Base-by-base conservation (phyloP, 2,888 invertebrate genomes). In the Nematopogon swammerdamellus region DNA sequence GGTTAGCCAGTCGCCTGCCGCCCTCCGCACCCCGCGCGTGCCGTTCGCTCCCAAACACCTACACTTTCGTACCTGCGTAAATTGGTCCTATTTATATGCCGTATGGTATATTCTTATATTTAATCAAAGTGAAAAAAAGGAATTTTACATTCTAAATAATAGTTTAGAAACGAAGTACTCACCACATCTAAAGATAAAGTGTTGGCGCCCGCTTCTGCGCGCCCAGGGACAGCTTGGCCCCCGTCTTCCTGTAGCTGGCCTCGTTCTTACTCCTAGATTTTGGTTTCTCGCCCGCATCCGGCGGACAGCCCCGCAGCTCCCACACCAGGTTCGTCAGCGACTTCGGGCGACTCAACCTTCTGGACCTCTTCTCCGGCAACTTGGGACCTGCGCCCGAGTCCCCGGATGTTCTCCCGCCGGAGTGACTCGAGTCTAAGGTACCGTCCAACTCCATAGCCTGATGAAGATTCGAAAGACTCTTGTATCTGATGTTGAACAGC, bases 371-470 rank as follows among this genome's bases (percentile, higher is more conserved):
- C 63, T 92, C 92, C 49, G 91, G 91, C 62, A 91, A 81, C 64
- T 92, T 92, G 4, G 86, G 86, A 2, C 86, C 87, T 46, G 85
- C 85, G 0, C 85, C 87, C 3, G 92, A 92, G 68, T 92, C 93
- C 2, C 91, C 92, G 11, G 92, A 92, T 4, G 91, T 91, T 49
- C 91, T 82, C 1, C 92, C 92, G 30, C 92, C 93, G 19, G 92
- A 92, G 71, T 92, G 91, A 65, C 92, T 92, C 36, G 93, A 94
- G 64, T 93, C 92, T 55, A 94, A 77, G n/a, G 93, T 93, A 0
- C 91, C 92, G 63, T 89, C 89, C 42, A 88, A 72, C 59, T 87
- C 87, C 84, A 86, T 88, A 16, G 85, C 87, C 66, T 86, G 87
- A 59, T 88, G 88, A 44, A 89, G 83, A 68, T 87, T 88, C 49